Conservation (phyloP, 2,888 invertebrate species). For the Drymonia ruficornis region DNA sequence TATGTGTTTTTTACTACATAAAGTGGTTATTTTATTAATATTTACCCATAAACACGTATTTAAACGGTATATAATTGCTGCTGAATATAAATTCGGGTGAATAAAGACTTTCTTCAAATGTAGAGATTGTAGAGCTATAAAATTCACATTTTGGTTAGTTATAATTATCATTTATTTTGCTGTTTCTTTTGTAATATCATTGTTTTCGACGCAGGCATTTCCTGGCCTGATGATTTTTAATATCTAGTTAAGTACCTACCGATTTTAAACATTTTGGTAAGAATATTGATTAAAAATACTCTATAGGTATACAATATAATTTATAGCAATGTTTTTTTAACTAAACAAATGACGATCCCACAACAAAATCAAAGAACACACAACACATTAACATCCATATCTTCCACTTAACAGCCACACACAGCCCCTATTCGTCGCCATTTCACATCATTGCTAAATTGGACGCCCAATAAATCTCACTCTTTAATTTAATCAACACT, state of each 20-base stretch:
- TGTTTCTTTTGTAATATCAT: background rate
- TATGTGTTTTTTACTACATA: slow-evolving; percentile 26
- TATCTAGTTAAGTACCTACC: too few species aligned
- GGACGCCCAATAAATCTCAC: slow-evolving; percentile 76
- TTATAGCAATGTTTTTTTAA: background rate
- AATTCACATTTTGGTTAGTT: background rate
- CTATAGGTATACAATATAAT: too few species aligned
- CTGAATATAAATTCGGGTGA: background rate
- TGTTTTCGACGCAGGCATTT: background rate
- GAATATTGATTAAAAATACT: too few species aligned
- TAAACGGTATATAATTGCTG: slow-evolving; percentile 8
- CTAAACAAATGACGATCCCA: background rate
- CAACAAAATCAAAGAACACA: slow-evolving; percentile 4
- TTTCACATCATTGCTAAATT: slow-evolving; percentile 81
- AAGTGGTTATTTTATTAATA: slow-evolving; percentile 14
- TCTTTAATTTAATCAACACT: slow-evolving; percentile 83
- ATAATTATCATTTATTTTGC: background rate
- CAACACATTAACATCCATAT: slow-evolving; percentile 47
- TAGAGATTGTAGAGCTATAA: background rate
- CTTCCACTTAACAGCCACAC: slow-evolving; percentile 58
- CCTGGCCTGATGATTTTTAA: background rate
- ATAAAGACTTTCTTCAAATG: background rate
- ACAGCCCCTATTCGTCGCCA: slow-evolving; percentile 72
- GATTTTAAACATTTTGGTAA: too few species aligned
- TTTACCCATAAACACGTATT: slow-evolving; percentile 6